Base-by-base conservation (phyloP, 1,140 invertebrate species). In the Lepidotrigona ventralis region DNA sequence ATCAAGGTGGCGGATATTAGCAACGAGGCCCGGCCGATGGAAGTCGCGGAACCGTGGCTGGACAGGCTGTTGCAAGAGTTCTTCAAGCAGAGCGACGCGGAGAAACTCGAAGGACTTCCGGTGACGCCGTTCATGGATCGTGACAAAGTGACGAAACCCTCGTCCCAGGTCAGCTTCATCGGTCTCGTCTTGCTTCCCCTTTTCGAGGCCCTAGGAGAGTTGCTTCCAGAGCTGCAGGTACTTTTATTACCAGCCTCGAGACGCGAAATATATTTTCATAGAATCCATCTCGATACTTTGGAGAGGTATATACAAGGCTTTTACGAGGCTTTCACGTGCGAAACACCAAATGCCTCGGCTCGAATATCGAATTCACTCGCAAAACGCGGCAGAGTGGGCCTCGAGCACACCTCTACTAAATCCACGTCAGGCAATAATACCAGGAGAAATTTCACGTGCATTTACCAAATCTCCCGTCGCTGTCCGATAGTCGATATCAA, bases 71-170 rank as follows among this genome's bases (percentile, higher is more conserved):
- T 98, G 33, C 95, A 97, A 91, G 97, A 97, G 91, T 97, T 97
- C 90, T 97, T 97, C 90, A 96, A 96, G 85, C 97, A 98, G 94
- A 97, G 97, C 91, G 97, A 98, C 84, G 96, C 96, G 14, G 97
- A 98, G 91, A 98, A 98, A 91, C 94, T 97, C 64, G 97, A 98
- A 92, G 97, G 97, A 15, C 94, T 98, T 80, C 97, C 97, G 3
- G 97, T 98, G 1, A 97, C 97, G 14, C 97, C 97, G 1, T 98
- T 98, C 90, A 98, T 98, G 97, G 97, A 98, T 91, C 95, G 97
- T n/a, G 97, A 98, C 82, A 98, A 98, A 94, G 97, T 98, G 21
- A 98, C 97, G 63, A 98, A 98, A 93, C 96, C 97, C 8, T 97
- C 97, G 51, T 97, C 97, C 0, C 97, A 98, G 92, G 97, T 97